These are phyloP conservation scores for Meloidogyne floridensis DNA, from an alignment of 1,140 invertebrate species.

Conservation along the genomic window DNA sequence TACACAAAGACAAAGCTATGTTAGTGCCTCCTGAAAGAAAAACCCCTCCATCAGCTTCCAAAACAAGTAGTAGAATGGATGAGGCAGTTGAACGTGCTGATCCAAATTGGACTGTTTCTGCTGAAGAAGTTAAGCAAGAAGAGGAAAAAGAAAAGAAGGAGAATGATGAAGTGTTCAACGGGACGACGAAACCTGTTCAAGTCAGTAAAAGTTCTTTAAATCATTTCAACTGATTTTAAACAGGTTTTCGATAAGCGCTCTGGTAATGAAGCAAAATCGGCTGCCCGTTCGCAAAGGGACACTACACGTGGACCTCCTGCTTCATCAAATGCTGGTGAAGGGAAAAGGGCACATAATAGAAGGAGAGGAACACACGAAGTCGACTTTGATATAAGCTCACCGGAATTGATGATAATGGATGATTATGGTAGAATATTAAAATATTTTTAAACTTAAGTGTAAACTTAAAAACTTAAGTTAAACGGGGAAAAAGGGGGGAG, in stretches of 20 bases:
- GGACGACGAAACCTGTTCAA: slow-evolving; percentile 22
- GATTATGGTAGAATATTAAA: slow-evolving; percentile 35
- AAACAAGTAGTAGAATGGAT: slow-evolving; percentile 15
- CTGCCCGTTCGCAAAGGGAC: slow-evolving; percentile 25
- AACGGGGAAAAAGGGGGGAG: neutral
- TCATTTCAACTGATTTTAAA: neutral
- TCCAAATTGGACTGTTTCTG: slow-evolving; percentile 21
- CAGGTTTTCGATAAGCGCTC: slow-evolving; percentile 12
- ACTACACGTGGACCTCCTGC: slow-evolving; percentile 19
- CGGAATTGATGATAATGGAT: slow-evolving; percentile 62
- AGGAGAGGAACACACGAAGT: slow-evolving; percentile 36
- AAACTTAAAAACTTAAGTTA: neutral
- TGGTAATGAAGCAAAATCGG: slow-evolving; percentile 16
- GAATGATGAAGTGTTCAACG: neutral
- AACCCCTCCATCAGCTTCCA: neutral
- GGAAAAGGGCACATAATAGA: slow-evolving; percentile 6
- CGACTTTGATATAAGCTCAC: slow-evolving; percentile 59
- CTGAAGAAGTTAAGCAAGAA: slow-evolving; percentile 2
- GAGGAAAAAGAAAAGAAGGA: slow-evolving; percentile 9
- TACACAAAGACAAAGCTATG: slow-evolving; percentile 30
- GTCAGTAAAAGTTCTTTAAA: neutral
- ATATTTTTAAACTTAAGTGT: neutral
- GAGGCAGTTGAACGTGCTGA: slow-evolving; percentile 8
- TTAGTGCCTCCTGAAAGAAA: neutral
- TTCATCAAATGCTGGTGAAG: neutral